phyloP scores from a whole-genome alignment of 2,113 vertebrate species.

The Forbesichthys papilliferus region DNA sequence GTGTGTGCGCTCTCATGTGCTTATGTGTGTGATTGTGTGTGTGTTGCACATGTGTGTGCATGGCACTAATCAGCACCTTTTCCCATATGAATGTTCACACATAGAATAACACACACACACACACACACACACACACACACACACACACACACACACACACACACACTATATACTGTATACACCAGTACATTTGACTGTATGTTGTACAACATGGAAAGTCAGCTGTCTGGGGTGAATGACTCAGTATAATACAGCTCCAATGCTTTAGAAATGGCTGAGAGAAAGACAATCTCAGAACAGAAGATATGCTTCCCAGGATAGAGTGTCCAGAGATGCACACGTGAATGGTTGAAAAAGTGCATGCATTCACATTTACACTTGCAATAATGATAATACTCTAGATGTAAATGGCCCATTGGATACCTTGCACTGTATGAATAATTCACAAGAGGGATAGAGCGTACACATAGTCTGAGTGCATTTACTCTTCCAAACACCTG shows the following conservation, averaged over 20 bases:
- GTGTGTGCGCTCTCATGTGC: background rate
- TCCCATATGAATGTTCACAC: slow-evolving; percentile 57
- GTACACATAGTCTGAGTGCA: too few species aligned
- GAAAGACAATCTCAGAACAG: slow-evolving; percentile 10
- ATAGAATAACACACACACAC: slow-evolving; percentile 39
- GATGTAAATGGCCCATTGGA: too few species aligned
- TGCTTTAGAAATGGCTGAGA: background rate
- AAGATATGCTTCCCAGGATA: slow-evolving; percentile 6
- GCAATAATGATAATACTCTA: too few species aligned
- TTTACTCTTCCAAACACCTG: too few species aligned
- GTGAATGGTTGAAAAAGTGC: too few species aligned
- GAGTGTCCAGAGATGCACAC: background rate
- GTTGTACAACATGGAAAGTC: slow-evolving; percentile 1
- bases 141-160: slow-evolving; percentile 16
- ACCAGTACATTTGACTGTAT: too few species aligned
- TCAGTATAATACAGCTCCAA: slow-evolving; percentile 20
- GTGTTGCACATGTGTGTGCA: background rate
- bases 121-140: slow-evolving; percentile 11
- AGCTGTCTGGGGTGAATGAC: slow-evolving; percentile 23
- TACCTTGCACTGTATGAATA: too few species aligned
- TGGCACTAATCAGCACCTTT: slow-evolving; percentile 53
- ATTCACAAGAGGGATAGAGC: too few species aligned
- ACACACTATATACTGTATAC: background rate
- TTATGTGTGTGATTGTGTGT: background rate
- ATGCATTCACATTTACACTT: too few species aligned